Evolutionary conservation across 1,140 invertebrate species (phyloP), one percentile per base, ranked within the genome.

Genomic region (Andrena cerasifolii): DNA sequence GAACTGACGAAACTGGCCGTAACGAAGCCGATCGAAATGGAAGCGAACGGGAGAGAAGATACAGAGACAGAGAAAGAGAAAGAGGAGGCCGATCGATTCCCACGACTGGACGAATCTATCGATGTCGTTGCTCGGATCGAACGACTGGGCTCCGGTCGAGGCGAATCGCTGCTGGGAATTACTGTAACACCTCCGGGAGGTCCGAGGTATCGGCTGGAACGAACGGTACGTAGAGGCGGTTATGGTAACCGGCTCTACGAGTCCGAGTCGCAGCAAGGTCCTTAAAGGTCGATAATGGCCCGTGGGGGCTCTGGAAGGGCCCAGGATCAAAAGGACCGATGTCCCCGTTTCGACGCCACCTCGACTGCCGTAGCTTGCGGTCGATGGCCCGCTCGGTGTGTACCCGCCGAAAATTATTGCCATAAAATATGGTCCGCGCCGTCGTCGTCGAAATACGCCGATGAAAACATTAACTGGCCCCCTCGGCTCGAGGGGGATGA

Each of bases 241-340:
- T 89, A 89, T 85, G 82, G 85, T 84, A 83, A 85, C 82, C 83
- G 88, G 87, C 86, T 83, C 82, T 87, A 82, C 88, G 84, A 88
- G 36, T 40, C n/a, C 36, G 36, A 40, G 87, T 85, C 86, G 89
- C 88, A 84, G 88, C 87, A 88, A 90, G 89, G 89, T 89, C 88
- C 88, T 90, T 89, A 88, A 89, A 90, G 89, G 88, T 89, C 89
- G 89, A 89, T 90, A 90, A 90, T 90, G 79, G 88, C 81, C 79
- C 80, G 75, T 72, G 53, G 73, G 73, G 85, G 74, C 78, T 77
- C 79, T 53, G 56, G 61, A 72, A 77, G 78, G 78, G 73, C 51
- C 81, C 80, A 78, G 84, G 87, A 89, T 79, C 87, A 88, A 87
- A 83, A 78, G 83, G 82, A 85, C 77, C 87, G 88, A 87, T 88